Evolutionary conservation across 1,140 invertebrate species (phyloP), one percentile per base, ranked within the genome.

Genomic region (Phthorimaea operculella): DNA sequence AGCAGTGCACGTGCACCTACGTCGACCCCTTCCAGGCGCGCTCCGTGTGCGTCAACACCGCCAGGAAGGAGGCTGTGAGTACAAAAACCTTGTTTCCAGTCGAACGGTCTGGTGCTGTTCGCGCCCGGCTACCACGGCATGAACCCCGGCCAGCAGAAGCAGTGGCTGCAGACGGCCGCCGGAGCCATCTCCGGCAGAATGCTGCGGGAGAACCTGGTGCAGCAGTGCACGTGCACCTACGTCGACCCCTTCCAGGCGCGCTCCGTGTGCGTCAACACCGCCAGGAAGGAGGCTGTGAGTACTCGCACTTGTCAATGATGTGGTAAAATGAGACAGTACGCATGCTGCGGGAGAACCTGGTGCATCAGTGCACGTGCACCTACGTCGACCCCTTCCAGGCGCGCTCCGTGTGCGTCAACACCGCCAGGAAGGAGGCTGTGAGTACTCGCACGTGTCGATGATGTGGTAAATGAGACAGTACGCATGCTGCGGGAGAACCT

Each of bases 21-120:
- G 67, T 66, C 0, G 72, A 81, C 45, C 69, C 76, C 16, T 83
- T 77, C 72, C 50, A 59, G 0, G 73, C 63, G 1, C 74, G 73
- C 58, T 76, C 76, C 34, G 59, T 76, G 4, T 83, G 81, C 55
- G 55, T 77, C 53, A 68, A 57, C 28, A 74, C 73, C 62, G 70
- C 71, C n/a, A 76, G 63, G 59, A 82, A 81, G 59, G 70, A 76
- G 55, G 71, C 60, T 58, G 72, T 75, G 54, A 64, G 68, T 60
- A n/a, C n/a, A n/a, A n/a, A n/a, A n/a, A n/a, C 21, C n/a, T 9
- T 9, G 36, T 39, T 47, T 8, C 12, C 69, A 90, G 89, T 83
- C 84, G 34, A 86, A 86, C 12, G 89, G 89, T 15, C 79, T 86
- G 9, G 81, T 87, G 4, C 88, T 89, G 72, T 89, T 87, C 8